Evolutionary conservation across 92 coral and sea anemone genomes (phyloP).

Genomic region (Nematostella vectensis): DNA sequence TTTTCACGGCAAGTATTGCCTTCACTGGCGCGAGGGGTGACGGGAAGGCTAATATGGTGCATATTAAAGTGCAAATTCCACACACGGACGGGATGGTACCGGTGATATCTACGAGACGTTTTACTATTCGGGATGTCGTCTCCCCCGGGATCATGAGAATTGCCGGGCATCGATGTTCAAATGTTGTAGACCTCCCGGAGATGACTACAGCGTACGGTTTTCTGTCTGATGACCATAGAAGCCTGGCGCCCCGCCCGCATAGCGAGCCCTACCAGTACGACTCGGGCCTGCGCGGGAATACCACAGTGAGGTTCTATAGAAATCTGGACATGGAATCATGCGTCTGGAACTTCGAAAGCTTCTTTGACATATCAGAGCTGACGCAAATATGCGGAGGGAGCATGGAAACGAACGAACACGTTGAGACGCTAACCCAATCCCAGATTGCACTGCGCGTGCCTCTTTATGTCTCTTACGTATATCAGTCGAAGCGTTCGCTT

Average conservation of each 20-base stretch:
- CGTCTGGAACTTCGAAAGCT: conserved; percentile 87
- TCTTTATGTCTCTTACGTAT: conserved; percentile 71
- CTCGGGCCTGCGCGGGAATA: conserved; percentile 63
- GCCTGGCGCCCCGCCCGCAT: conserved; percentile 33
- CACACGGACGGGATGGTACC: conserved; percentile 93
- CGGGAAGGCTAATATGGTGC: conserved; percentile 78
- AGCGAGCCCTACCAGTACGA: conserved; percentile 89
- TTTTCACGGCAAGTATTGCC: conserved; percentile 69
- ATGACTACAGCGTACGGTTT: conserved; percentile 70
- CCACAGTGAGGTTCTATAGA: conserved; percentile 72
- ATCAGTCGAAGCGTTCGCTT: conserved; percentile 55
- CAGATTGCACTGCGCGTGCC: conserved; percentile 93
- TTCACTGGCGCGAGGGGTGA: conserved; percentile 75
- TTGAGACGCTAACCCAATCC: conserved; percentile 70
- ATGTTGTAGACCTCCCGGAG: conserved; percentile 58
- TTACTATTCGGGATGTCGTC: conserved; percentile 56
- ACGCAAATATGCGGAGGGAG: conserved; percentile 75
- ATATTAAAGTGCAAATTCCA: conserved; percentile 69
- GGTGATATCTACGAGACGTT: conserved; percentile 66
- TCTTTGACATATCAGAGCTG: conserved; percentile 80
- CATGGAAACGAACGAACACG: conserved; percentile 57
- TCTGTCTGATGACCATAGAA: conserved; percentile 40
- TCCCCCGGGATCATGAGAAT: conserved; percentile 69
- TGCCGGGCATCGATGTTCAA: conserved; percentile 88
- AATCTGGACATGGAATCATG: conserved; percentile 92